phyloP scores from a whole-genome alignment of 2,888 invertebrate species.

The Exephanes ischioxanthus region DNA sequence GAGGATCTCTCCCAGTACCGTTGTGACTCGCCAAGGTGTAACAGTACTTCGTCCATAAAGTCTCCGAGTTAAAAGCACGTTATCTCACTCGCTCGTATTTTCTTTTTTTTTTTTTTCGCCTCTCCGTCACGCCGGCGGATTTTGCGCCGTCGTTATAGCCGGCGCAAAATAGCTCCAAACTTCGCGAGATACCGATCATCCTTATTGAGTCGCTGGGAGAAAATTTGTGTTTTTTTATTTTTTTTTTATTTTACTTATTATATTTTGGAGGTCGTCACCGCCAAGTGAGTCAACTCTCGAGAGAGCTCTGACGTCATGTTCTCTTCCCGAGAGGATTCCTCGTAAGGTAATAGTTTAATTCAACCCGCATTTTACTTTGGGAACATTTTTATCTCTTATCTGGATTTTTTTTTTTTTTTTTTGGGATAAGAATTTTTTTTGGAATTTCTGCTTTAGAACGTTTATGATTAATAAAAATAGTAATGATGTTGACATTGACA shows the following conservation, averaged over 20 bases:
- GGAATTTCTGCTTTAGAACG: too few species aligned
- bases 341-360: neutral
- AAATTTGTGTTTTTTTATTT: too few species aligned
- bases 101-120: neutral
- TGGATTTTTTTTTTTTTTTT: too few species aligned
- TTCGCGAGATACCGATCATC: neutral
- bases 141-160: constrained; percentile 38
- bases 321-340: neutral
- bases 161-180: neutral
- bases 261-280: constrained; percentile 30
- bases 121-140: neutral
- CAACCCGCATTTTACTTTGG: neutral
- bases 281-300: constrained; percentile 8
- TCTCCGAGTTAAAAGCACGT: constrained; percentile 8
- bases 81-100: neutral
- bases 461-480: too few species aligned
- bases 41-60: constrained; percentile 52
- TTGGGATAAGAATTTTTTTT: too few species aligned
- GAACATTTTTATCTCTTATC: neutral
- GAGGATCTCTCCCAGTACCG: constrained; percentile 52
- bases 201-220: constrained; percentile 23
- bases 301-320: neutral
- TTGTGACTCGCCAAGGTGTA: constrained; percentile 54
- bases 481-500: too few species aligned
- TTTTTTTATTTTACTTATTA: neutral